Percentiles rank a stretch among this genome's conserved stretches.
Conservation (phyloP, 2,888 invertebrate species). For the Epinotia nisella region DNA sequence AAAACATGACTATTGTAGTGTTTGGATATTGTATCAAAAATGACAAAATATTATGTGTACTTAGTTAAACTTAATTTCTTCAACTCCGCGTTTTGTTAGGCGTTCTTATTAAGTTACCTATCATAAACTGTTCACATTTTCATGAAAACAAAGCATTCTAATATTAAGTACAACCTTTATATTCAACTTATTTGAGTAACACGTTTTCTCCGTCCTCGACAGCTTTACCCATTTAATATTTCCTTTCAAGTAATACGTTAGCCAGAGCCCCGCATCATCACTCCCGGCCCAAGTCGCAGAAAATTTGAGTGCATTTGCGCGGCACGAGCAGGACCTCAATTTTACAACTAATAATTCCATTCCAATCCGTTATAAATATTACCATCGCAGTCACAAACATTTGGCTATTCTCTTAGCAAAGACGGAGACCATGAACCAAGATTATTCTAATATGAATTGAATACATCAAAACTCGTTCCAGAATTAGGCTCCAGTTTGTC, state of each 20-base stretch:
- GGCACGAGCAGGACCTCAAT: slow-evolving; percentile 2
- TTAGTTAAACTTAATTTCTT: too few relatives aligned
- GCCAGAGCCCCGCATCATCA: slow-evolving; percentile 1
- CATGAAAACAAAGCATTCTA: background rate
- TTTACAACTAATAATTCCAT: background rate
- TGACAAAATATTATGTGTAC: too few relatives aligned
- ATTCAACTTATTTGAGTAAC: background rate
- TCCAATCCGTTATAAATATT: background rate
- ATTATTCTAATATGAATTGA: too few relatives aligned
- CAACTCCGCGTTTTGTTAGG: background rate
- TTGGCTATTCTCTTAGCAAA: too few relatives aligned
- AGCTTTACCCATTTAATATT: slow-evolving; percentile 8
- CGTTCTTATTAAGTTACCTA: background rate
- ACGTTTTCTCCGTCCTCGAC: background rate
- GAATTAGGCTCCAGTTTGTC: background rate
- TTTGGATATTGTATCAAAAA: too few relatives aligned
- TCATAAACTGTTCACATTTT: background rate
- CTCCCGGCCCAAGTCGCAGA: slow-evolving; percentile 20
- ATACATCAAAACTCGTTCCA: too few relatives aligned
- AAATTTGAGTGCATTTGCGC: slow-evolving; percentile 25
- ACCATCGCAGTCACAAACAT: too few relatives aligned
- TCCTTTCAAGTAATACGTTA: slow-evolving; percentile 11
- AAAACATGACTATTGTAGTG: too few relatives aligned
- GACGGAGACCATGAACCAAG: too few relatives aligned
- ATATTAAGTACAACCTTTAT: slow-evolving; percentile 1